These are phyloP conservation scores for Rafetus swinhoei DNA, from an alignment of 2,113 vertebrate species.

Conservation along the genomic window DNA sequence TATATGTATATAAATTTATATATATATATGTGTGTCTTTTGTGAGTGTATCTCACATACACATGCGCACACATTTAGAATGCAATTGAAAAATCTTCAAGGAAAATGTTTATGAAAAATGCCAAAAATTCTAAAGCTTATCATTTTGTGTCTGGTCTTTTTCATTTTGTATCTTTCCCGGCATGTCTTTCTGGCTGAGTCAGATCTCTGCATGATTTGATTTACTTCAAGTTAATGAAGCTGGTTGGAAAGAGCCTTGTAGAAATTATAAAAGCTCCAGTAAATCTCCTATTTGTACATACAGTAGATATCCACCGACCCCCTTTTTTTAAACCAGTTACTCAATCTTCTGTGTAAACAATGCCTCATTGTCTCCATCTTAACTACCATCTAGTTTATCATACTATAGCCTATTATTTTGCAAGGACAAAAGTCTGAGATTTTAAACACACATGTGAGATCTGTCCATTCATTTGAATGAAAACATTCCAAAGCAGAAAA, in stretches of 20 bases:
- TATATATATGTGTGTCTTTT: background rate
- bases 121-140: conserved; percentile 78
- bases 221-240: conserved; percentile 82
- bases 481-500: conserved; percentile 61
- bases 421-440: conserved; percentile 65
- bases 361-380: conserved; percentile 73
- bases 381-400: conserved; percentile 72
- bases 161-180: conserved; percentile 75
- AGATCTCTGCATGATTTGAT: conserved; percentile 82
- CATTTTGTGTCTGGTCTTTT: conserved; percentile 75
- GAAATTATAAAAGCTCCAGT: conserved; percentile 81
- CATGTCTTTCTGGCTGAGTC: conserved; percentile 73
- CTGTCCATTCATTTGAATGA: conserved; percentile 67
- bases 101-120: conserved; percentile 80
- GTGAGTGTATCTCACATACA: background rate
- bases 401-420: conserved; percentile 70
- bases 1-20: background rate
- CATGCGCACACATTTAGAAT: background rate
- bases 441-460: conserved; percentile 70
- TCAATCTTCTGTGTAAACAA: conserved; percentile 80
- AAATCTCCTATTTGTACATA: conserved; percentile 77
- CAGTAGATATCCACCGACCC: conserved; percentile 71
- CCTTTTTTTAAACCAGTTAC: conserved; percentile 76
- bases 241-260: conserved; percentile 76
- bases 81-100: conserved; percentile 70